Percentiles rank a stretch among this genome's conserved stretches.
Evolutionary conservation across 37 sponge, comb jelly and placozoan species (phyloP).

Genomic region (Halisarca cf. caerulea): DNA sequence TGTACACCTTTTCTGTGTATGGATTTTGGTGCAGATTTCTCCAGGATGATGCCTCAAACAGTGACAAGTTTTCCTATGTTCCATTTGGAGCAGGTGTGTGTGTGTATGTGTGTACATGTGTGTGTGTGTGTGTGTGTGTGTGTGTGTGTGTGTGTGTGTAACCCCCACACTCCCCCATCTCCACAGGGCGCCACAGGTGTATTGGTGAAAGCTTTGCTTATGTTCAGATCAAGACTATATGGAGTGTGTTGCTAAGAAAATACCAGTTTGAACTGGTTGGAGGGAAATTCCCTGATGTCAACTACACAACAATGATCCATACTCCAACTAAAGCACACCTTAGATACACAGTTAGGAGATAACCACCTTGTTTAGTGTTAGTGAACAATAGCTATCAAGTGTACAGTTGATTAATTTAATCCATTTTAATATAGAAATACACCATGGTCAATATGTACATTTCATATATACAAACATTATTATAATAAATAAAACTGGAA

Average conservation of each 20-base stretch:
- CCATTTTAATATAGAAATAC: no score
- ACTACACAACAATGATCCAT: slow-evolving; percentile 92
- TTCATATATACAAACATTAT: no score
- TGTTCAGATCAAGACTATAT: slow-evolving; percentile 89
- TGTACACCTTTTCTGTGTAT: not conserved
- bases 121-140: slow-evolving; percentile 11
- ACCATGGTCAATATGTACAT: no score
- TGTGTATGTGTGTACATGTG: not conserved
- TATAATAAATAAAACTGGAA: no score
- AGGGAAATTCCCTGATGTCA: slow-evolving; percentile 76
- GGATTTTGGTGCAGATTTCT: slow-evolving; percentile 10
- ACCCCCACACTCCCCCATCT: not conserved
- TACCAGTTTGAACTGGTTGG: slow-evolving; percentile 88
- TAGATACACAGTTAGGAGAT: slow-evolving; percentile 32
- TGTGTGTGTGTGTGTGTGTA: not conserved
- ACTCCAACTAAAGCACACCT: slow-evolving; percentile 79
- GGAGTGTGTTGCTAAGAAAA: slow-evolving; percentile 75
- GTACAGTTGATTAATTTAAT: no score
- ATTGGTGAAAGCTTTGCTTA: slow-evolving; percentile 87
- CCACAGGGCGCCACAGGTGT: slow-evolving; percentile 85
- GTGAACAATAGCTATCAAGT: no score
- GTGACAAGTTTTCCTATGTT: slow-evolving; percentile 83
- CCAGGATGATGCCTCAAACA: slow-evolving; percentile 22
- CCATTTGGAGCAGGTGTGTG: slow-evolving; percentile 91
- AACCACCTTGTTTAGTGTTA: no score